Conservation (phyloP, 1,140 invertebrate genomes). For the Olivierus martensii region DNA sequence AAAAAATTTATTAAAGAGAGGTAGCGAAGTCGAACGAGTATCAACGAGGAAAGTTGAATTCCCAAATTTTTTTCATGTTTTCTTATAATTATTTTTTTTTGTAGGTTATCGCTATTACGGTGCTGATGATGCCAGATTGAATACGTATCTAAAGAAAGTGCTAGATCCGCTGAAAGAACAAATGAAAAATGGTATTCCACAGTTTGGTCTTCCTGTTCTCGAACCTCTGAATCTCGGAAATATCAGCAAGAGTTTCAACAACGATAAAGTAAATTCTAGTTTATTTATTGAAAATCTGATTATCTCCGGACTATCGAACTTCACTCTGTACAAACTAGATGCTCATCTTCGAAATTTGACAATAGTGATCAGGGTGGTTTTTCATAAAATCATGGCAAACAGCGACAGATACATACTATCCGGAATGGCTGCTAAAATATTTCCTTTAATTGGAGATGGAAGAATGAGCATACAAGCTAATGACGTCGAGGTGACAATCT, state of each 20-base stretch:
- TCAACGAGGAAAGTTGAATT: too few relatives aligned
- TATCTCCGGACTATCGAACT: background rate
- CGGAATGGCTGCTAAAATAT: background rate
- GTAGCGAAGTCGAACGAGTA: too few relatives aligned
- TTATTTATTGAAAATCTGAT: background rate
- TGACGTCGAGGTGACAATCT: background rate
- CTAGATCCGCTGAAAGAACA: slow-evolving; percentile 11
- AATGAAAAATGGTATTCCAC: slow-evolving; percentile 9
- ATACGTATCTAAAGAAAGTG: background rate
- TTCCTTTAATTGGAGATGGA: background rate
- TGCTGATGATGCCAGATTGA: too few relatives aligned
- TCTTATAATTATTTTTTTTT: too few relatives aligned
- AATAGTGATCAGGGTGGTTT: background rate
- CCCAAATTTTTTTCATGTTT: too few relatives aligned
- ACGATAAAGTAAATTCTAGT: background rate
- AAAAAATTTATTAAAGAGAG: too few relatives aligned
- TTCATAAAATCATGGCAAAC: background rate
- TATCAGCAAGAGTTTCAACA: slow-evolving; percentile 6
- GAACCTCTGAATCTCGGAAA: slow-evolving; percentile 6
- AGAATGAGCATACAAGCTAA: background rate
- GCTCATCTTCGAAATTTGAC: background rate
- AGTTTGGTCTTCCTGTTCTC: slow-evolving; percentile 5
- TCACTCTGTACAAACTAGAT: background rate
- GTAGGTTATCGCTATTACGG: too few relatives aligned
- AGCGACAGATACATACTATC: background rate